phyloP scores from a whole-genome alignment of 2,113 vertebrate genomes.

The Scytalopus superciliaris region DNA sequence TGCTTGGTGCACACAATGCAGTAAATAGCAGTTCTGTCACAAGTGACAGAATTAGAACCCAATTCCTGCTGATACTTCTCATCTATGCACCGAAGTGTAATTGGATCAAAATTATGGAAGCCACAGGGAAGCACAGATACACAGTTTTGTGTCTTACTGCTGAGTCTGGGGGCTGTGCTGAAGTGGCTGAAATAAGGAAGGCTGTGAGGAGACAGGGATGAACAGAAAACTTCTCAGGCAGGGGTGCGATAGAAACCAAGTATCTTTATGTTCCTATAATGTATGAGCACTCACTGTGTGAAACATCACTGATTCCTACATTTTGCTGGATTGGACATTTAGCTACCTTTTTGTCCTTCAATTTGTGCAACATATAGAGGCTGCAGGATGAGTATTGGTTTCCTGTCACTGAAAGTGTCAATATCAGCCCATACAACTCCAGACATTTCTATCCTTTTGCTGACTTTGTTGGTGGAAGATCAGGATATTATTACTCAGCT shows the following conservation, averaged over 20 bases:
- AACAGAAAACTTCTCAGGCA: neutral
- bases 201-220: neutral
- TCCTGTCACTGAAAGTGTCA: neutral
- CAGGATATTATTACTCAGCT: neutral
- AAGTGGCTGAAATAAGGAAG: neutral
- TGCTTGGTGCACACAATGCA: neutral
- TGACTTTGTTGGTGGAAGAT: neutral
- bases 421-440: neutral
- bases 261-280: neutral
- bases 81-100: neutral
- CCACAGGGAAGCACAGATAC: neutral
- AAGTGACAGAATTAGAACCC: conserved; percentile 13
- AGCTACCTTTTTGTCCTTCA: neutral
- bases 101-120: neutral
- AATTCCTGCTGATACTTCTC: neutral
- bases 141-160: neutral
- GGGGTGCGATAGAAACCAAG: neutral
- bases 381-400: neutral
- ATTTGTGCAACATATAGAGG: neutral
- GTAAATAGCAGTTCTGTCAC: neutral
- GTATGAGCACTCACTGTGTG: neutral
- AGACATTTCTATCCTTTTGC: neutral
- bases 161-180: neutral
- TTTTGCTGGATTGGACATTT: neutral
- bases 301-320: neutral